A percentile compares a stretch with the other conserved stretches of the same genome.
Evolutionary conservation across 1,140 invertebrate species (phyloP).

Genomic region (Tenebrio molitor): DNA sequence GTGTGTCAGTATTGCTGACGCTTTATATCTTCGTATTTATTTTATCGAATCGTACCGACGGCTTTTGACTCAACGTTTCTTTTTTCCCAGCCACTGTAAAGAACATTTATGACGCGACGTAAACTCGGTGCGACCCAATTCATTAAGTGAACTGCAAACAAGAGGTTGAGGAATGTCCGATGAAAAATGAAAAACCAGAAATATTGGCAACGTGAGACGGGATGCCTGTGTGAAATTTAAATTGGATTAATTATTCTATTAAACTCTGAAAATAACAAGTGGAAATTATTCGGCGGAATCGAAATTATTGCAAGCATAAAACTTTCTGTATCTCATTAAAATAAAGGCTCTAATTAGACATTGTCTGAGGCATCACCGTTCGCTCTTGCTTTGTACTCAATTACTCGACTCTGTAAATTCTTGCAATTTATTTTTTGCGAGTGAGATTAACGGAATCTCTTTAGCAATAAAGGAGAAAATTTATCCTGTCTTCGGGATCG

Average conservation of each 20-base stretch:
- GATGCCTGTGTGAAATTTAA: no score
- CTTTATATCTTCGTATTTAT: conserved; percentile 33
- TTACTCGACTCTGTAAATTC: conserved; percentile 30
- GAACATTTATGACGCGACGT: not conserved
- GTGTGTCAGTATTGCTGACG: conserved; percentile 20
- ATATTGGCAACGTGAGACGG: no score
- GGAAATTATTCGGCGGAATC: not conserved
- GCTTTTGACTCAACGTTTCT: conserved; percentile 19
- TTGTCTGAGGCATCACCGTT: not conserved
- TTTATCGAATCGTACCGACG: conserved; percentile 21
- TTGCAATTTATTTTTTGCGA: conserved; percentile 30
- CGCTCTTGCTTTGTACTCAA: conserved; percentile 18
- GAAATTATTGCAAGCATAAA: no score
- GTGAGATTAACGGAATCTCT: not conserved
- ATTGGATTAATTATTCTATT: conserved; percentile 5
- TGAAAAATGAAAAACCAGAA: no score
- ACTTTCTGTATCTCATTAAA: conserved; percentile 20
- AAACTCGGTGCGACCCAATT: conserved; percentile 17
- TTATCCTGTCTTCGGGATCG: not conserved
- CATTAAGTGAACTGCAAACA: no score
- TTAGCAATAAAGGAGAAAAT: conserved; percentile 18
- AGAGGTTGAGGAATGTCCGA: no score
- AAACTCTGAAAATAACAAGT: conserved; percentile 15
- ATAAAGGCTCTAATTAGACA: conserved; percentile 21
- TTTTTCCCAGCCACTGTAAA: not conserved